Percentiles rank a stretch among this genome's conserved stretches.
These are phyloP conservation scores for Eulithis prunata DNA, from an alignment of 2,888 invertebrate species.

Conservation along the genomic window DNA sequence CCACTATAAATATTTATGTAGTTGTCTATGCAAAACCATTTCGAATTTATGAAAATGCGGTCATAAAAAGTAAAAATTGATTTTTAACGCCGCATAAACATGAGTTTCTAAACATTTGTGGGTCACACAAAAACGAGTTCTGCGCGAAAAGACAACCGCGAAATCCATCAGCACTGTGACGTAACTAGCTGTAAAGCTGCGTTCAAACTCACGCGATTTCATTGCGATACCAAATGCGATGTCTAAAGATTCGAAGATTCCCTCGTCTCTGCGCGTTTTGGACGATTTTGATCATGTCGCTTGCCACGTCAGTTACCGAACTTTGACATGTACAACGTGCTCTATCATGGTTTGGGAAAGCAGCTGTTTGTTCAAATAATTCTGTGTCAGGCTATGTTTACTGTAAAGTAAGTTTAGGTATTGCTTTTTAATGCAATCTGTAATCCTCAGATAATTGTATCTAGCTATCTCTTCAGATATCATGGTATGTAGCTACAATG, in stretches of 20 bases:
- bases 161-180: conserved; percentile 56
- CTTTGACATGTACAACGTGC: conserved; percentile 50
- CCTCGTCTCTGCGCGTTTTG: neutral
- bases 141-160: conserved; percentile 57
- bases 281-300: neutral
- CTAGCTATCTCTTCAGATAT: no score
- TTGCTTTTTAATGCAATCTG: no score
- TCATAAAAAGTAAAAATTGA: conserved; percentile 29
- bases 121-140: conserved; percentile 57
- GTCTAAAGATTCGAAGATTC: neutral
- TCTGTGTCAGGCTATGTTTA: conserved; percentile 19
- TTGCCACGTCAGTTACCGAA: neutral
- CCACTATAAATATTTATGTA: neutral
- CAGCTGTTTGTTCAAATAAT: conserved; percentile 47
- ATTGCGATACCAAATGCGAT: neutral
- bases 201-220: neutral
- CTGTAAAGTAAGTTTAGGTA: no score
- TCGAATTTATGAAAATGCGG: neutral
- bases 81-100: conserved; percentile 44
- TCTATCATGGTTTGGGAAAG: conserved; percentile 59
- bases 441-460: no score
- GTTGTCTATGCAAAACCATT: neutral
- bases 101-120: conserved; percentile 48
- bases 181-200: conserved; percentile 58
- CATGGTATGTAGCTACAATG: neutral